Evolutionary conservation across 2,797 vertebrate genomes (phyloP).

Genomic region (Acanthiza pusilla): DNA sequence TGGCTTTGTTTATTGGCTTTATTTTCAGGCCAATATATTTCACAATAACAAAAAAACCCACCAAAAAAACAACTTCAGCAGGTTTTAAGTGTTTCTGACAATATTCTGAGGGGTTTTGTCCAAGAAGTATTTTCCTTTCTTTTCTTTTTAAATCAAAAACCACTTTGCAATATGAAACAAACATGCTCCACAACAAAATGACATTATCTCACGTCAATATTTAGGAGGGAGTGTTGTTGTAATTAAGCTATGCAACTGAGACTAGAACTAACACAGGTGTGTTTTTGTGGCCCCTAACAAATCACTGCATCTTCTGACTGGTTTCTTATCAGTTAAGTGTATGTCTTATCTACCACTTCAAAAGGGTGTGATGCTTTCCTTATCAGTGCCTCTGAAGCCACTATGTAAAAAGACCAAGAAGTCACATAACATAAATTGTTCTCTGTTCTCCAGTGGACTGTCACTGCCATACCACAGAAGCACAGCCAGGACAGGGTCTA

Average conservation of each 20-base stretch:
- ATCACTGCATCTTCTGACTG: conserved; percentile 6
- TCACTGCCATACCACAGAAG: not conserved
- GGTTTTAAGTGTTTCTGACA: not conserved
- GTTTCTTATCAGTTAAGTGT: conserved; percentile 15
- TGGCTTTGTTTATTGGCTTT: not conserved
- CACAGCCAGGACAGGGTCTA: not conserved
- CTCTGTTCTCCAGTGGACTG: not conserved
- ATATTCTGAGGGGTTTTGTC: not conserved
- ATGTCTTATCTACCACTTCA: conserved; percentile 33
- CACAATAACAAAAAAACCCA: not conserved
- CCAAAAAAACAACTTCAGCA: not conserved
- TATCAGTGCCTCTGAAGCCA: conserved; percentile 24
- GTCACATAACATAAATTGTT: not conserved
- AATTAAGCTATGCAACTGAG: not conserved
- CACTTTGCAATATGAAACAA: not conserved
- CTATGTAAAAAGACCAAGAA: not conserved
- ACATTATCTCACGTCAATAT: not conserved
- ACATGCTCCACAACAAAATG: not conserved
- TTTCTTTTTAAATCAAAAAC: not conserved
- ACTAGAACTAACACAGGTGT: not conserved
- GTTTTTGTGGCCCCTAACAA: not conserved
- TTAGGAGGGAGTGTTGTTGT: not conserved
- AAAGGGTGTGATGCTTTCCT: not conserved
- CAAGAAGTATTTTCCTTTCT: not conserved
- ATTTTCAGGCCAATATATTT: conserved; percentile 6